These are phyloP conservation scores for Artemia sinica DNA, from an alignment of 2,888 invertebrate genomes.

Conservation along the genomic window DNA sequence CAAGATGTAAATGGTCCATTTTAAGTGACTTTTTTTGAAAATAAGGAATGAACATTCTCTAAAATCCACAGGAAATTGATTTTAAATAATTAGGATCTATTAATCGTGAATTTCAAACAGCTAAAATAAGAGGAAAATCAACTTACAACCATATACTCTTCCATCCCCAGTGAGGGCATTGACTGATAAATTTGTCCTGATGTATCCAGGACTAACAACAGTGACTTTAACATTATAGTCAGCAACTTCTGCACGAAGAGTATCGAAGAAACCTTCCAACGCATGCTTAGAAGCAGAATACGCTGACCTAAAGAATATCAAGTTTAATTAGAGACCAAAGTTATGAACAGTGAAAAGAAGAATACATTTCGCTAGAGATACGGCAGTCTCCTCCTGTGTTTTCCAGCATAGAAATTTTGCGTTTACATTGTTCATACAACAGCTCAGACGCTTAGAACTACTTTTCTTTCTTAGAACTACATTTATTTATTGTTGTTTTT, in stretches of 20 bases:
- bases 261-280: slow-evolving; percentile 79
- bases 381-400: no score
- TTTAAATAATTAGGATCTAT: no score
- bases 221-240: slow-evolving; percentile 59
- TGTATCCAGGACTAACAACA: slow-evolving; percentile 77
- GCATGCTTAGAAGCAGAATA: slow-evolving; percentile 90
- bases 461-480: no score
- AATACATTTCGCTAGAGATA: slow-evolving; percentile 14
- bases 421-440: no score
- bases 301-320: slow-evolving; percentile 43
- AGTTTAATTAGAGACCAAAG: slow-evolving; percentile 18
- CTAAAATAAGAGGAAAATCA: background rate
- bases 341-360: background rate
- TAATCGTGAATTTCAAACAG: no score
- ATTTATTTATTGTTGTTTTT: no score
- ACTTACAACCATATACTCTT: slow-evolving; percentile 51
- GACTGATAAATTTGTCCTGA: slow-evolving; percentile 72
- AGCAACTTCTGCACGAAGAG: slow-evolving; percentile 66
- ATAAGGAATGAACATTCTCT: no score
- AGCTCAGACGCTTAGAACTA: no score
- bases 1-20: no score
- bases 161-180: slow-evolving; percentile 75
- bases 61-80: no score
- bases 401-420: no score
- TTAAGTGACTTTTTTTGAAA: no score